Evolutionary conservation across 2,113 vertebrate species (phyloP).

Genomic region (Equus quagga): DNA sequence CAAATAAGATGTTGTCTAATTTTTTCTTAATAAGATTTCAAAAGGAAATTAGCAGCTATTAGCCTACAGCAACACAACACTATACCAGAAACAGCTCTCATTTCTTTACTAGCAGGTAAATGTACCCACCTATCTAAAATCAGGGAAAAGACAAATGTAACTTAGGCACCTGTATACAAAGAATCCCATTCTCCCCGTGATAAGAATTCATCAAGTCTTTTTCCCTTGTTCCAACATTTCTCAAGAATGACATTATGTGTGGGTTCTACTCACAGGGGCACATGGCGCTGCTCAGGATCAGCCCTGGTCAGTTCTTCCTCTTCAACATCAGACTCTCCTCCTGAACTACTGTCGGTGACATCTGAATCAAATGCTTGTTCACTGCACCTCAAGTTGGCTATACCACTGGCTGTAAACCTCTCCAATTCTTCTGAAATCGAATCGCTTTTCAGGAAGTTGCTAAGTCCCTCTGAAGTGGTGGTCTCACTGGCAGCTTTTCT

Average conservation of each 20-base stretch:
- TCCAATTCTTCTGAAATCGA: conserved; percentile 94
- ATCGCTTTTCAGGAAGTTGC: conserved; percentile 93
- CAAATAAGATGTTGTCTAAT: not conserved
- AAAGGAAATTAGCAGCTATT: conserved; percentile 46
- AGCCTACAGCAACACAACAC: conserved; percentile 18
- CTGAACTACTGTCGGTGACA: conserved; percentile 98
- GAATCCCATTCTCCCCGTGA: not conserved
- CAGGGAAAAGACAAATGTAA: not conserved
- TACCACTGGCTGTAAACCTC: conserved; percentile 94
- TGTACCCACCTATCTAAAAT: not conserved
- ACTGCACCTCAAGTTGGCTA: conserved; percentile 93
- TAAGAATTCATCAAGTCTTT: not conserved
- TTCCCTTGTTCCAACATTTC: not conserved
- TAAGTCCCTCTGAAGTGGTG: conserved; percentile 89
- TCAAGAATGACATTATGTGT: not conserved
- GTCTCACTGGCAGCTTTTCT: conserved; percentile 90
- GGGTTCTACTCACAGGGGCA: conserved; percentile 94
- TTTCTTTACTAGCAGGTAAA: not conserved
- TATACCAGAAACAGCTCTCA: conserved; percentile 24
- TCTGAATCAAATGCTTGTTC: conserved; percentile 98
- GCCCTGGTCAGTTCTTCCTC: conserved; percentile 95
- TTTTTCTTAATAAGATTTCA: not conserved
- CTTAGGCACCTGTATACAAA: not conserved
- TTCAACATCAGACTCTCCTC: conserved; percentile 97
- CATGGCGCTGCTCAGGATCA: conserved; percentile 94